Conservation (phyloP, 2,888 invertebrate species). For the Hemistola chrysoprasaria region DNA sequence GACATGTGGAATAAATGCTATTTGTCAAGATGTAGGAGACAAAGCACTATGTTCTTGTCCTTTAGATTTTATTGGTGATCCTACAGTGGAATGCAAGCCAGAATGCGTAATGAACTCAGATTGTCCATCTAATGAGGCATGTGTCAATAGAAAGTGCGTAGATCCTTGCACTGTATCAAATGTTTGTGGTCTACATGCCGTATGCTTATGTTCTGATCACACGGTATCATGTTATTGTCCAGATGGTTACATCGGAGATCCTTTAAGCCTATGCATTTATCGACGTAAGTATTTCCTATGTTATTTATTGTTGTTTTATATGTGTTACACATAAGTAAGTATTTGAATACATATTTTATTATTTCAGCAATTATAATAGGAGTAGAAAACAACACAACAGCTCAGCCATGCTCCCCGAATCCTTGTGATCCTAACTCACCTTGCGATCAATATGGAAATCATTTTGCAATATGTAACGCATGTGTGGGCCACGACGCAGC, state of each 20-base stretch:
- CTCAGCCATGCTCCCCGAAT: conserved; percentile 88
- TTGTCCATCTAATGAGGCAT: conserved; percentile 88
- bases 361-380: conserved; percentile 76
- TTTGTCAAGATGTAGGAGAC: conserved; percentile 87
- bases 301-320: neutral
- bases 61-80: conserved; percentile 90
- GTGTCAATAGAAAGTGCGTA: conserved; percentile 87
- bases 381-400: conserved; percentile 80
- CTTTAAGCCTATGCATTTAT: conserved; percentile 87
- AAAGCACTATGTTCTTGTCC: conserved; percentile 90
- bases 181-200: conserved; percentile 90
- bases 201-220: conserved; percentile 90
- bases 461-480: conserved; percentile 90
- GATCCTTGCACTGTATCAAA: conserved; percentile 87
- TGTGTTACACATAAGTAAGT: neutral
- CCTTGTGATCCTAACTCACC: conserved; percentile 87
- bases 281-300: conserved; percentile 62
- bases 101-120: conserved; percentile 93
- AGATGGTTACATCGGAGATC: conserved; percentile 90
- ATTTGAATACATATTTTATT: neutral
- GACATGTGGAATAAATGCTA: conserved; percentile 90
- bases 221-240: conserved; percentile 91
- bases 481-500: conserved; percentile 86
- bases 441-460: conserved; percentile 87
- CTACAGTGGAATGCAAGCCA: conserved; percentile 88